A percentile compares a stretch with the other conserved stretches of the same genome.
phyloP scores from a whole-genome alignment of 2,888 invertebrate species.

The Thymelicus lineola region DNA sequence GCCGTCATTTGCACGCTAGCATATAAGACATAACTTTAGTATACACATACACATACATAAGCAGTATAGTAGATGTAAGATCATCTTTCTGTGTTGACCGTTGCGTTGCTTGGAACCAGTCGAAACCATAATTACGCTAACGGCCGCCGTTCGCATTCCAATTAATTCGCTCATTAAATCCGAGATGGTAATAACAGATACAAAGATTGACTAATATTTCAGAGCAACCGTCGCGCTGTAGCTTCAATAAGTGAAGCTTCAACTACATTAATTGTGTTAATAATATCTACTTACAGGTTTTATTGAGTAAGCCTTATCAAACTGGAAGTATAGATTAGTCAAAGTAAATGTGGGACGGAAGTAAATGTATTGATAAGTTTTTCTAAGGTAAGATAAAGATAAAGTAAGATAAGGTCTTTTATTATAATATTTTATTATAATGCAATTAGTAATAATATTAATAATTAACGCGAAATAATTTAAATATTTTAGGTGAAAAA shows the following conservation, averaged over 20 bases:
- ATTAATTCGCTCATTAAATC: constrained; percentile 78
- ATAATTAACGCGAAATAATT: too few species aligned
- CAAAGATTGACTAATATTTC: constrained; percentile 48
- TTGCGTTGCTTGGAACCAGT: constrained; percentile 48
- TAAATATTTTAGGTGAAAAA: too few species aligned
- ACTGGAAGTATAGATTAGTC: not conserved
- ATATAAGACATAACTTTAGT: not conserved
- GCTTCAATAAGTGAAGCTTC: constrained; percentile 25
- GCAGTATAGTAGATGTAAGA: not conserved
- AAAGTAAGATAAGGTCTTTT: too few species aligned
- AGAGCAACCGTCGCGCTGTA: constrained; percentile 36
- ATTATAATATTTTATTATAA: too few species aligned
- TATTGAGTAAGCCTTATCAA: not conserved
- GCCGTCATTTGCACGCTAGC: not conserved
- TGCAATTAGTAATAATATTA: too few species aligned
- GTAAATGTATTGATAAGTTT: too few species aligned
- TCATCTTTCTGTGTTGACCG: not conserved
- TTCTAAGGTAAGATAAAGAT: too few species aligned
- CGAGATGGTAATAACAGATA: constrained; percentile 69
- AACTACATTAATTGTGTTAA: constrained; percentile 23
- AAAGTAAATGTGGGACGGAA: too few species aligned
- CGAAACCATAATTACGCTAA: constrained; percentile 52
- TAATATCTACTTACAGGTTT: constrained; percentile 14
- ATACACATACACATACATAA: not conserved
- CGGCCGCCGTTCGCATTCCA: constrained; percentile 64